phyloP scores from a whole-genome alignment of 2,888 invertebrate genomes.

The Lasiommata megera region DNA sequence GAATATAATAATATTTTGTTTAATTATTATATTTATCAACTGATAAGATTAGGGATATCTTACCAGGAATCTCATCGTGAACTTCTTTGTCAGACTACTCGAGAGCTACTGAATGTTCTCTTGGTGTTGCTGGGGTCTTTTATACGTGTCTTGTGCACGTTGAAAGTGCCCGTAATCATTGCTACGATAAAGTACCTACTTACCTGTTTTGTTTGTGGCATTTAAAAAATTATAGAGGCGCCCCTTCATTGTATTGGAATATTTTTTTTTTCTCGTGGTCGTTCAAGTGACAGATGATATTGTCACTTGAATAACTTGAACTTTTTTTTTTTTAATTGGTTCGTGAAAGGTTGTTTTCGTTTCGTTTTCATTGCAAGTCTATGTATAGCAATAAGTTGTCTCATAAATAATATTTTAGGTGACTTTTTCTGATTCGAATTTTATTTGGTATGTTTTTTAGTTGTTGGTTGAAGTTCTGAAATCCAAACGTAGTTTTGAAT shows the following conservation, averaged over 20 bases:
- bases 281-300: constrained; percentile 8
- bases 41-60: constrained; percentile 40
- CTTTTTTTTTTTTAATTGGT: not conserved
- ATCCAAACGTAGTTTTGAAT: too few relatives aligned
- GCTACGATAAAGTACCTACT: constrained; percentile 35
- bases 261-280: constrained; percentile 3
- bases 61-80: constrained; percentile 80
- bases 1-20: not conserved
- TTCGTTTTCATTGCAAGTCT: not conserved
- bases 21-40: not conserved
- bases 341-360: constrained; percentile 5
- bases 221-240: constrained; percentile 35
- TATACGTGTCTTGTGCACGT: constrained; percentile 58
- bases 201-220: constrained; percentile 26
- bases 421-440: too few relatives aligned
- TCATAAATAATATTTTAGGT: not conserved
- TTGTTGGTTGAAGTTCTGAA: too few relatives aligned
- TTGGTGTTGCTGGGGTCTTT: constrained; percentile 51
- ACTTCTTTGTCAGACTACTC: constrained; percentile 76
- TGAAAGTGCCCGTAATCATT: constrained; percentile 57
- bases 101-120: constrained; percentile 76
- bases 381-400: too few relatives aligned
- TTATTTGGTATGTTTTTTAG: too few relatives aligned
- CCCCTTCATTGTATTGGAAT: constrained; percentile 15
- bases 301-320: too few relatives aligned